Evolutionary conservation across 1,140 invertebrate species (phyloP).

Genomic region (Drosophila biarmipes): DNA sequence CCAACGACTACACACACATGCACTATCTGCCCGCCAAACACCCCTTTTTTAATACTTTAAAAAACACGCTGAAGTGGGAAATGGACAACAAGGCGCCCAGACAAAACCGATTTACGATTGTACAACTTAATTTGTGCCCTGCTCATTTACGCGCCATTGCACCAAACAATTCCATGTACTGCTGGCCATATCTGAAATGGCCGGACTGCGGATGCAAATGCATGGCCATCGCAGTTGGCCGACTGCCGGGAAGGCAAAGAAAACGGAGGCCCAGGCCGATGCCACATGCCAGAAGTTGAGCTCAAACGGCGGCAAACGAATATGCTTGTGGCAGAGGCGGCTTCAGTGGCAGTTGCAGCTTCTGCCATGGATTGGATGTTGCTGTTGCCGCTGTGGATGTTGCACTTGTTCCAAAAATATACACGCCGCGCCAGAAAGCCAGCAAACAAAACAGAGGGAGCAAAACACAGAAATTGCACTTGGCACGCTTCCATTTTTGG

Average conservation of each 20-base stretch:
- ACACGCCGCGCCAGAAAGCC: constrained; percentile 15
- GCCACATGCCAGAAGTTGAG: constrained; percentile 43
- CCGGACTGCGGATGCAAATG: constrained; percentile 42
- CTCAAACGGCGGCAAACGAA: not conserved
- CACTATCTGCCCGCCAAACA: not conserved
- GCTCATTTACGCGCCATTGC: constrained; percentile 64
- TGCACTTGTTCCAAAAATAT: constrained; percentile 62
- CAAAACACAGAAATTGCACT: constrained; percentile 46
- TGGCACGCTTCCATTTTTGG: constrained; percentile 64
- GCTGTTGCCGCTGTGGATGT: constrained; percentile 32
- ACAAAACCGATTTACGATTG: constrained; percentile 55
- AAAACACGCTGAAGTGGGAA: constrained; percentile 14
- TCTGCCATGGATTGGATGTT: constrained; percentile 19
- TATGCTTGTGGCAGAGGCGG: constrained; percentile 14
- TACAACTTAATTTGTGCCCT: constrained; percentile 53
- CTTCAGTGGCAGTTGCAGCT: constrained; percentile 12
- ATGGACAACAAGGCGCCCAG: constrained; percentile 27
- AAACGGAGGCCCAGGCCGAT: constrained; percentile 30
- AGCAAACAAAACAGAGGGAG: constrained; percentile 22
- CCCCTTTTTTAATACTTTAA: constrained; percentile 18
- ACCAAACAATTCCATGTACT: constrained; percentile 40
- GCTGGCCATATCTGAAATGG: constrained; percentile 36
- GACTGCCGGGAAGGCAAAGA: constrained; percentile 11
- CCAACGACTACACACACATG: not conserved
- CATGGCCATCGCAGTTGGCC: constrained; percentile 28